Evolutionary conservation across 2,888 invertebrate species (phyloP).

Genomic region (Drosophila acutilabella): DNA sequence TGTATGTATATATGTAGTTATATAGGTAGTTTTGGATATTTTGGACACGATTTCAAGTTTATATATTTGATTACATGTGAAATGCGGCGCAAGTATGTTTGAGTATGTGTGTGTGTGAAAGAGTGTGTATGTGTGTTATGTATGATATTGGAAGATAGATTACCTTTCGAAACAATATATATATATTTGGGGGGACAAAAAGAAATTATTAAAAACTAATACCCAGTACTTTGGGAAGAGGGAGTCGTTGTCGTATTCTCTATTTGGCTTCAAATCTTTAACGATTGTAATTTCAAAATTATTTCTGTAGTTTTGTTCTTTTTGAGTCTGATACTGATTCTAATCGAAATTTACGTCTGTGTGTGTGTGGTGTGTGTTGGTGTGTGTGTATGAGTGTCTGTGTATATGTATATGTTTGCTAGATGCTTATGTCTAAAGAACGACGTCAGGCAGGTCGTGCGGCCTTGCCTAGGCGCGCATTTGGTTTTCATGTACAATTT

Average conservation of each 20-base stretch:
- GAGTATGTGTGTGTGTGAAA: slow-evolving; percentile 14
- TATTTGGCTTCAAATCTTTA: slow-evolving; percentile 47
- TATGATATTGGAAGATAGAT: slow-evolving; percentile 43
- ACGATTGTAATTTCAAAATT: slow-evolving; percentile 50
- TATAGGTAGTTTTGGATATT: slow-evolving; percentile 49
- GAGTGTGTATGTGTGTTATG: not conserved
- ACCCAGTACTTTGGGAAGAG: slow-evolving; percentile 32
- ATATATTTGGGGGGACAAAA: slow-evolving; percentile 4
- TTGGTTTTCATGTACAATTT: slow-evolving; percentile 88
- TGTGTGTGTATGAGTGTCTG: slow-evolving; percentile 46
- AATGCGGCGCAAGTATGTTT: slow-evolving; percentile 32
- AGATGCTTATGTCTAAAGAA: slow-evolving; percentile 85
- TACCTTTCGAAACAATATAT: slow-evolving; percentile 33
- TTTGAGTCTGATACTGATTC: slow-evolving; percentile 54
- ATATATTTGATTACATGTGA: slow-evolving; percentile 42
- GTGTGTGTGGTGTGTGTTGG: slow-evolving; percentile 40
- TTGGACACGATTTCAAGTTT: slow-evolving; percentile 52
- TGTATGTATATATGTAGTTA: slow-evolving; percentile 36
- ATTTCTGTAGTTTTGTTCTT: slow-evolving; percentile 35
- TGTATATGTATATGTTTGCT: slow-evolving; percentile 63
- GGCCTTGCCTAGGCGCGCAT: slow-evolving; percentile 86
- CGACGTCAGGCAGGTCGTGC: slow-evolving; percentile 86
- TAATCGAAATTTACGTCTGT: slow-evolving; percentile 73
- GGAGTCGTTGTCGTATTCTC: slow-evolving; percentile 35
- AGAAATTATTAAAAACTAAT: slow-evolving; percentile 44